Base-by-base conservation (phyloP, 2,113 vertebrate species). In the Anhinga rufa region DNA sequence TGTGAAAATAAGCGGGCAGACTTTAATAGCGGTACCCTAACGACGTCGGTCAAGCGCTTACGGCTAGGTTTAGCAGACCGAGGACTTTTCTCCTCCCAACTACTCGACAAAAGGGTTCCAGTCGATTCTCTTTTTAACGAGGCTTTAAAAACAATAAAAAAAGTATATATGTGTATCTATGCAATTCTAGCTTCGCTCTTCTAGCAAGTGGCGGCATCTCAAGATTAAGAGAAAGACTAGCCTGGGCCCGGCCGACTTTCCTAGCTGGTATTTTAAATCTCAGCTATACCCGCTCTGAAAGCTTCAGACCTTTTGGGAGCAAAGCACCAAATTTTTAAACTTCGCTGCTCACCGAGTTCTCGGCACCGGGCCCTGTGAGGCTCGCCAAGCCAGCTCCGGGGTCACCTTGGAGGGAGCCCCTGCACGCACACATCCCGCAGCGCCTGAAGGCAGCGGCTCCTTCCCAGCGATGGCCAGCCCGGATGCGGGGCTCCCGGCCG, bases 161-260 rank as follows among this genome's bases (percentile, higher is more conserved):
- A 48, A 48, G 19, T 20, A 9, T 48, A 20, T 34, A 10, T 3
- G 12, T 12, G 1, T 25, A 29, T 6, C 40, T 42, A 14, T 0
- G 6, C 24, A 26, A 42, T 21, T 48, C 26, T 12, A n/a, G 51
- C 66, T 60, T 19, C 19, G 3, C 62, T 78, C 94, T 31, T 32
- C 16, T 14, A 0, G 1, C 14, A 52, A 57, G 65, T 7, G n/a
- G 34, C 62, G 76, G 38, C 86, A 61, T 22, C 84, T 65, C 44
- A 7, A 34, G 52, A 78, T 22, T 21, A n/a, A 62, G 57, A 72
- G n/a, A 9, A 57, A 72, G 68, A n/a, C 25, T 8, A 4, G 14
- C 5, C 1, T 38, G 70, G 83, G 24, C 60, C 4, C 0, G 38
- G 62, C n/a, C 62, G 78, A 22, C 64, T 14, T 13, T 2, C 6